A percentile compares a stretch with the other conserved stretches of the same genome.
Conservation (phyloP, 2,113 vertebrate genomes). For the Engraulis encrasicolus region DNA sequence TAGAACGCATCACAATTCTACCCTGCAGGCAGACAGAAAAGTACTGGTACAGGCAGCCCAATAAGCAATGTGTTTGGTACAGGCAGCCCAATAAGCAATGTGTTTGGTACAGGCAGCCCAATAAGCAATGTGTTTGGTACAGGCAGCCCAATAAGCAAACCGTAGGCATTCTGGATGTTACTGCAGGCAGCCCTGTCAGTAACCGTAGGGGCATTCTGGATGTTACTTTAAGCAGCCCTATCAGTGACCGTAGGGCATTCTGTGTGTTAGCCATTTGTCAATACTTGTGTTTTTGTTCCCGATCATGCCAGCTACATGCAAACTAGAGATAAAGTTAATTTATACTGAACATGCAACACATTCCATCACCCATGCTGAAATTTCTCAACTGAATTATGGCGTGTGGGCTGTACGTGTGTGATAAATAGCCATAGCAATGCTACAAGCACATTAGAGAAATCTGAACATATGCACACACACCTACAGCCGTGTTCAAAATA, state of each 20-base stretch:
- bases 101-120: too few relatives aligned
- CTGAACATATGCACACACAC: background rate
- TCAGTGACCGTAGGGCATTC: background rate
- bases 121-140: too few relatives aligned
- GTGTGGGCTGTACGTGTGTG: too few relatives aligned
- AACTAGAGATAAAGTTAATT: background rate
- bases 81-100: too few relatives aligned
- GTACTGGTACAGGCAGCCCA: too few relatives aligned
- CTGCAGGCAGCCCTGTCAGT: too few relatives aligned
- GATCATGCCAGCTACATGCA: background rate
- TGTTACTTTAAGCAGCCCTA: background rate
- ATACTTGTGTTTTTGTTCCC: background rate
- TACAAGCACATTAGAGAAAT: background rate
- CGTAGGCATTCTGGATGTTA: too few relatives aligned
- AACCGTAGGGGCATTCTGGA: background rate
- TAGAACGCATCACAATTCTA: too few relatives aligned
- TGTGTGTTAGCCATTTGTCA: background rate
- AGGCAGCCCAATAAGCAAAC: too few relatives aligned
- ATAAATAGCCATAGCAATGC: background rate
- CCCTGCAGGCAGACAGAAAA: too few relatives aligned
- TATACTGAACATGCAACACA: background rate
- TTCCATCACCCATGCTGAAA: background rate
- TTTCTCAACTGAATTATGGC: background rate
- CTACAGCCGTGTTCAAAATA: background rate
- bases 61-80: too few relatives aligned